Percentiles rank a stretch among this genome's conserved stretches.
Evolutionary conservation across 2,113 vertebrate species (phyloP).

Genomic region (Microcebus ravelobensis): DNA sequence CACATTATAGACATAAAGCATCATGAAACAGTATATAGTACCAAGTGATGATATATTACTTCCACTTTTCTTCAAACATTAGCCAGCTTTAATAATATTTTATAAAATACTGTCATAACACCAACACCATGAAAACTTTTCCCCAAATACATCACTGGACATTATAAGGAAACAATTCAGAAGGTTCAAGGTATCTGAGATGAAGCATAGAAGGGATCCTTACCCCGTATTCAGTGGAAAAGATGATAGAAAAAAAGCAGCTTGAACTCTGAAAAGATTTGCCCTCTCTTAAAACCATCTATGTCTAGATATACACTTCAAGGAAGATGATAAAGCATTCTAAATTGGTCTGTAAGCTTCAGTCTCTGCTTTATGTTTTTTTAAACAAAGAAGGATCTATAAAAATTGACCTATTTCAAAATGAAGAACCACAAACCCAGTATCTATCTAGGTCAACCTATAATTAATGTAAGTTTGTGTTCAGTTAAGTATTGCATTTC

Average conservation of each 20-base stretch:
- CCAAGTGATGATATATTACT: background rate
- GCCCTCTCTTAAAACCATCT: background rate
- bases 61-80: background rate
- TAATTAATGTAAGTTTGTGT: slow-evolving; percentile 1
- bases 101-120: background rate
- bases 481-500: background rate
- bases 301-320: background rate
- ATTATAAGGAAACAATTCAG: background rate
- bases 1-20: background rate
- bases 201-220: background rate
- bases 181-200: background rate
- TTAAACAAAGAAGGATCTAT: background rate
- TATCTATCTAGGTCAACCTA: background rate
- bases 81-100: background rate
- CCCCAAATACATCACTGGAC: background rate
- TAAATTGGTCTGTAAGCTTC: background rate
- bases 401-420: background rate
- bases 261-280: background rate
- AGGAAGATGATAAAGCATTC: background rate
- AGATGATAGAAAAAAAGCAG: background rate
- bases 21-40: background rate
- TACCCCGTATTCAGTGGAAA: background rate
- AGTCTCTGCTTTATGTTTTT: background rate
- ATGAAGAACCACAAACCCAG: background rate
- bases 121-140: background rate